Evolutionary conservation across 2,113 vertebrate genomes (phyloP).

Genomic region (Nibea albiflora): DNA sequence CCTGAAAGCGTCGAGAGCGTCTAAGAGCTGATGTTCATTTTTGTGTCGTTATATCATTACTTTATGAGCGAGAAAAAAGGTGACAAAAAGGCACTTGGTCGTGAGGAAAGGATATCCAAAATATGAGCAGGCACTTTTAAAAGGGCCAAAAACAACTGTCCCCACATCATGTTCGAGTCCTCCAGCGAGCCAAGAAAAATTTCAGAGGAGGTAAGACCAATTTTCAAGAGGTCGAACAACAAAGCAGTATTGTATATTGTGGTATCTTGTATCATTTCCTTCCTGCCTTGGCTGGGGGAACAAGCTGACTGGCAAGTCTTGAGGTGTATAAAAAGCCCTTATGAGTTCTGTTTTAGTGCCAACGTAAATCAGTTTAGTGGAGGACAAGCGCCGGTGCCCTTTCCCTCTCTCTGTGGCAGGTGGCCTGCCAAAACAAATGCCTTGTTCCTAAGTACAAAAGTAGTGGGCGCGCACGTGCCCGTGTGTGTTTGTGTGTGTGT

Average conservation of each 20-base stretch:
- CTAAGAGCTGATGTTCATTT: conserved; percentile 18
- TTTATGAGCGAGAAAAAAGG: neutral
- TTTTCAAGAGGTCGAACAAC: conserved; percentile 47
- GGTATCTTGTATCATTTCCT: conserved; percentile 69
- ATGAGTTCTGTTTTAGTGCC: conserved; percentile 68
- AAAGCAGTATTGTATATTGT: conserved; percentile 52
- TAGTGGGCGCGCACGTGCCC: neutral
- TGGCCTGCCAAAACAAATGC: conserved; percentile 66
- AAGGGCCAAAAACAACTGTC: conserved; percentile 38
- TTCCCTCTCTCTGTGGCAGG: conserved; percentile 50
- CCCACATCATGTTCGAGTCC: conserved; percentile 6
- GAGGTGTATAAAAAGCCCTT: conserved; percentile 56
- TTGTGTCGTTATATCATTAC: conserved; percentile 16
- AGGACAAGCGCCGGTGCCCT: conserved; percentile 59
- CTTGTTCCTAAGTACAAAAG: conserved; percentile 34
- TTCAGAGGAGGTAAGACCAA: conserved; percentile 42
- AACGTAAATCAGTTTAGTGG: conserved; percentile 72
- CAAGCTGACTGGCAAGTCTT: conserved; percentile 55
- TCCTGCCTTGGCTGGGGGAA: conserved; percentile 51
- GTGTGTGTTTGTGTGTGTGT: conserved; percentile 8
- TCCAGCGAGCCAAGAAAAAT: conserved; percentile 46
- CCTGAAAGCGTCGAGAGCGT: neutral
- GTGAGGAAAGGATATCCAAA: neutral
- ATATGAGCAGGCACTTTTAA: conserved; percentile 18
- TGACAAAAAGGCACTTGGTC: conserved; percentile 18